Conservation (phyloP, 1,140 invertebrate species). For the Ceratoteleas bidentatus region DNA sequence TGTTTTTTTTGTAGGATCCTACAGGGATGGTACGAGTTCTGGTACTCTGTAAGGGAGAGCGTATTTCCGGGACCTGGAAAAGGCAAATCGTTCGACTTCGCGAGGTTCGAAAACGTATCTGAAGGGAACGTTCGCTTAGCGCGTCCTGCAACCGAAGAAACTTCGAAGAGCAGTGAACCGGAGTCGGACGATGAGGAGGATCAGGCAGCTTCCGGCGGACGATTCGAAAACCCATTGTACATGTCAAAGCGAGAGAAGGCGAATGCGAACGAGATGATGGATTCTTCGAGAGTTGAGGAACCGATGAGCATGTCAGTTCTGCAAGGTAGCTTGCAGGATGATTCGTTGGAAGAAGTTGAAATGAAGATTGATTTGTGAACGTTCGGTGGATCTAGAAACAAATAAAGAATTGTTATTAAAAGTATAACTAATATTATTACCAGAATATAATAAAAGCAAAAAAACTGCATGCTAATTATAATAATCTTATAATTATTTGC, state of each 20-base stretch:
- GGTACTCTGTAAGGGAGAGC: conserved; percentile 62
- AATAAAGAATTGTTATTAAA: no score
- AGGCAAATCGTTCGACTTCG: conserved; percentile 70
- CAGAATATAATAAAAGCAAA: no score
- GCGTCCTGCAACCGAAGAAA: conserved; percentile 16
- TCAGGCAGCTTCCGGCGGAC: conserved; percentile 42
- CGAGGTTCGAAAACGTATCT: conserved; percentile 76
- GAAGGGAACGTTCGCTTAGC: conserved; percentile 74
- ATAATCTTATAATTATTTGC: no score
- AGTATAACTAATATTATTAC: no score
- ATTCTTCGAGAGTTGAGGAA: conserved; percentile 34
- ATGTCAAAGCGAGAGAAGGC: conserved; percentile 65
- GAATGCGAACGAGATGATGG: conserved; percentile 43
- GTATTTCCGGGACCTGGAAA: conserved; percentile 42
- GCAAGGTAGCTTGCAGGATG: conserved; percentile 36
- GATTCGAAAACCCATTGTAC: conserved; percentile 79
- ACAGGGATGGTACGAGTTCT: conserved; percentile 63
- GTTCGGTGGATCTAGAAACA: no score
- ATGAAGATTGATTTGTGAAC: conserved; percentile 66
- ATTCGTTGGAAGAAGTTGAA: conserved; percentile 65
- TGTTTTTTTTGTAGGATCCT: conserved; percentile 59
- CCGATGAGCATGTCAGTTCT: conserved; percentile 68
- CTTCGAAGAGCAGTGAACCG: conserved; percentile 28
- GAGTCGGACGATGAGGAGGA: conserved; percentile 5
- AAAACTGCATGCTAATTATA: no score